These are phyloP conservation scores for Eurypyga helias DNA, from an alignment of 2,113 vertebrate species.

Conservation along the genomic window DNA sequence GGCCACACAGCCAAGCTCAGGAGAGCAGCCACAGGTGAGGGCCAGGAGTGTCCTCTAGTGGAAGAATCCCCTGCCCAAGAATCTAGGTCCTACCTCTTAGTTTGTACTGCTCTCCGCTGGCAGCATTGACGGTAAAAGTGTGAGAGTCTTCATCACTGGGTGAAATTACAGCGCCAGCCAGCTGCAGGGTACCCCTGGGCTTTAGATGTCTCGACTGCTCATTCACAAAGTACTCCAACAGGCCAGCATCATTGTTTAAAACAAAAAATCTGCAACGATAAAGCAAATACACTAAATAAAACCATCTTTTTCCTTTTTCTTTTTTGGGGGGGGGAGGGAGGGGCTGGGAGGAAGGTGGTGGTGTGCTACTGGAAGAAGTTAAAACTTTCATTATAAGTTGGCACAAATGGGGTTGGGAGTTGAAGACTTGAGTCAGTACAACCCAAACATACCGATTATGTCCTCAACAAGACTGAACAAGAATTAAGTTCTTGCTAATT, in stretches of 20 bases:
- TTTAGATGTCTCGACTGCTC: slow-evolving; percentile 93
- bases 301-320: not conserved
- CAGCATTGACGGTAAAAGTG: slow-evolving; percentile 96
- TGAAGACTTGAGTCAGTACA: not conserved
- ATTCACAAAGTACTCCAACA: slow-evolving; percentile 98
- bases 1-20: not conserved
- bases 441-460: not conserved
- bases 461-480: not conserved
- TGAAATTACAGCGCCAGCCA: slow-evolving; percentile 96
- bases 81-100: slow-evolving; percentile 85
- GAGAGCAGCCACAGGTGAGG: not conserved
- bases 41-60: slow-evolving; percentile 42
- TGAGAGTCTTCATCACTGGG: slow-evolving; percentile 98
- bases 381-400: not conserved
- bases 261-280: slow-evolving; percentile 89
- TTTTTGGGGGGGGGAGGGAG: no score
- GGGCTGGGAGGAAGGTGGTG: no score
- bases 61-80: not conserved
- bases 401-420: not conserved
- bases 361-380: not conserved
- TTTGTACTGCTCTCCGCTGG: slow-evolving; percentile 97
- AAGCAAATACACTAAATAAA: not conserved
- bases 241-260: slow-evolving; percentile 92
- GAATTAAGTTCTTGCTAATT: not conserved
- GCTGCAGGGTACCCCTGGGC: slow-evolving; percentile 91